phyloP scores from a whole-genome alignment of 2,797 vertebrate species.

The Podarcis lilfordi region DNA sequence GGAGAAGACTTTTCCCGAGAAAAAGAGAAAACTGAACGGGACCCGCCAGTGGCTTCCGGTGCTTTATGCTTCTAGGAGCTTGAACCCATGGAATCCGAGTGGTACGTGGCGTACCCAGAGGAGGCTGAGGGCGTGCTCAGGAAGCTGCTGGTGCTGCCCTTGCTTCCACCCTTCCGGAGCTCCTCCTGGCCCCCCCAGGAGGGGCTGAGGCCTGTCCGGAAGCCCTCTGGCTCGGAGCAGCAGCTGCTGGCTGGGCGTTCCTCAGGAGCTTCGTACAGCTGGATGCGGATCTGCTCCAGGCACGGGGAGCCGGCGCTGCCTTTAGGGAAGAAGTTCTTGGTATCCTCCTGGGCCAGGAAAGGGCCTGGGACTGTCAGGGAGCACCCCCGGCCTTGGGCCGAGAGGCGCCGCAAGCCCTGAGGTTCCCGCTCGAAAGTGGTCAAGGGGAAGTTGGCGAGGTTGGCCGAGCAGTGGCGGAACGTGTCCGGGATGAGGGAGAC shows the following conservation, averaged over 20 bases:
- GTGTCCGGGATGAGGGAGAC: slow-evolving; percentile 81
- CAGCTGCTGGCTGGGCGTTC: slow-evolving; percentile 49
- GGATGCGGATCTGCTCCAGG: slow-evolving; percentile 36
- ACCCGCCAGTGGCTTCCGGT: accelerated
- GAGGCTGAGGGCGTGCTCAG: slow-evolving; percentile 86
- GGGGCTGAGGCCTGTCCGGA: slow-evolving; percentile 70
- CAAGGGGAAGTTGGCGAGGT: slow-evolving; percentile 82
- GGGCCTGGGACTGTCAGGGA: slow-evolving; percentile 13
- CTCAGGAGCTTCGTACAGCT: slow-evolving; percentile 53
- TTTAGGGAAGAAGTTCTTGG: slow-evolving; percentile 29
- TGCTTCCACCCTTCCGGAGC: slow-evolving; percentile 78
- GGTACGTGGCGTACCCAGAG: slow-evolving; percentile 86
- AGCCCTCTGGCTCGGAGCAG: slow-evolving; percentile 51
- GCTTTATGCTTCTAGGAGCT: slow-evolving; percentile 70
- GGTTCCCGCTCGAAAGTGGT: slow-evolving; percentile 89
- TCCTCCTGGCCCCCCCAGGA: slow-evolving; percentile 79
- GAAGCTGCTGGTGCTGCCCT: slow-evolving; percentile 91
- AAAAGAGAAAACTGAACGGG: background rate
- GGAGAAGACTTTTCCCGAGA: background rate
- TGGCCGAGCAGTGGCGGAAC: slow-evolving; percentile 69
- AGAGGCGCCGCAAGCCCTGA: slow-evolving; percentile 80
- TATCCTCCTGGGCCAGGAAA: slow-evolving; percentile 51
- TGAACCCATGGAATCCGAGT: slow-evolving; percentile 87
- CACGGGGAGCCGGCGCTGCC: slow-evolving; percentile 42
- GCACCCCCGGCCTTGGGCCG: slow-evolving; percentile 71